Evolutionary conservation across 2,797 vertebrate genomes (phyloP), one percentile per base, ranked within the genome.

Genomic region (Aldrovandia affinis): DNA sequence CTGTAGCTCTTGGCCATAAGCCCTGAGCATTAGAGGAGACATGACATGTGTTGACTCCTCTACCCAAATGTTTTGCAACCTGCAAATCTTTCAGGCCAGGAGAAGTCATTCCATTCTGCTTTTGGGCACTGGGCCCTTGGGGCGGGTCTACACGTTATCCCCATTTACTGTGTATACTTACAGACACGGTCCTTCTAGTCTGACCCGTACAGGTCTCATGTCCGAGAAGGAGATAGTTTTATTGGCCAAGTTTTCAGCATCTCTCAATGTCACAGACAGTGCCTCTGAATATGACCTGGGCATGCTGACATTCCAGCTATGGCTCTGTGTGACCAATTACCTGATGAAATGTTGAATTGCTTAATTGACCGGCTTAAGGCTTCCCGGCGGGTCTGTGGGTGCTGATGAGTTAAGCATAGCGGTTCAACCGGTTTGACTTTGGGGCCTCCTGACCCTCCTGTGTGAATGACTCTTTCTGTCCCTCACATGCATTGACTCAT

Each of bases 11-110:
- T 81, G 82, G 79, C 80, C 85, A 70, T 78, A 52, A 83, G 75
- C 81, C 78, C 86, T 59, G 83, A 73, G 83, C 78, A 78, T 57
- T 81, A 86, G 68, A 91, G 90, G 59, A 86, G 85, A 84, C 73
- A 61, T 89, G 89, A 86, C 89, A 87, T 82, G 82, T 86, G 84
- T 89, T 88, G 87, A 87, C 86, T 82, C 63, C n/a, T 86, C 83
- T 81, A 77, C 85, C 86, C 88, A 89, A 90, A 90, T 89, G 90
- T 90, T 91, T 88, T 86, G 84, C 42, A 87, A 88, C 84, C 88
- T 81, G 61, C n/a, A 86, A 80, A 81, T 87, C 82, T 88, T 84
- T 81, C 57, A 83, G 79, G 83, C 83, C 59, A 47, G 30, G 80
- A 81, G 75, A 70, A 85, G 83, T 81, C 83, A 36, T 83, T 88